phyloP scores from a whole-genome alignment of 2,113 vertebrate genomes.

The Neotragus moschatus region DNA sequence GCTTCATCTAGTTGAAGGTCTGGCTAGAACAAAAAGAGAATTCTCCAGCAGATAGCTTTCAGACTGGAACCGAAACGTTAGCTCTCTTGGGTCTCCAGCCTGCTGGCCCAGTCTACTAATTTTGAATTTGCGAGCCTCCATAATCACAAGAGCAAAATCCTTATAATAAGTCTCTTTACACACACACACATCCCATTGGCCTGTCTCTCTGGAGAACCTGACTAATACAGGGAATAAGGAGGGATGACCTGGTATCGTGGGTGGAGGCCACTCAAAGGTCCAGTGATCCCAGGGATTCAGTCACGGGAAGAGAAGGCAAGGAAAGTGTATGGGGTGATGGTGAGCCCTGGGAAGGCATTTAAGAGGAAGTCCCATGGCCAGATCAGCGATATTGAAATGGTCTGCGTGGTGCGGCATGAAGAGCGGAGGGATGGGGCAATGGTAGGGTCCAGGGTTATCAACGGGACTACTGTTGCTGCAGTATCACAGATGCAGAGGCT shows the following conservation, averaged over 20 bases:
- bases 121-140: neutral
- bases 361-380: neutral
- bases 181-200: neutral
- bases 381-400: neutral
- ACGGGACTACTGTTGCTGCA: neutral
- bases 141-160: neutral
- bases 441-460: rapidly evolving
- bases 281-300: neutral
- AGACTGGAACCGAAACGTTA: neutral
- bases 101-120: neutral
- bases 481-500: neutral
- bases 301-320: neutral
- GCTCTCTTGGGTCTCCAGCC: neutral
- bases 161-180: neutral
- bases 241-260: rapidly evolving
- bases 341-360: neutral
- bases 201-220: neutral
- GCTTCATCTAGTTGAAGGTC: neutral
- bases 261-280: neutral
- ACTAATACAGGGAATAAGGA: neutral
- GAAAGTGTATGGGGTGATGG: neutral
- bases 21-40: neutral
- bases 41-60: neutral
- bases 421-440: neutral
- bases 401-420: too few species aligned